These are phyloP conservation scores for Drosophila athabasca DNA, from an alignment of 1,140 invertebrate species.

Conservation along the genomic window DNA sequence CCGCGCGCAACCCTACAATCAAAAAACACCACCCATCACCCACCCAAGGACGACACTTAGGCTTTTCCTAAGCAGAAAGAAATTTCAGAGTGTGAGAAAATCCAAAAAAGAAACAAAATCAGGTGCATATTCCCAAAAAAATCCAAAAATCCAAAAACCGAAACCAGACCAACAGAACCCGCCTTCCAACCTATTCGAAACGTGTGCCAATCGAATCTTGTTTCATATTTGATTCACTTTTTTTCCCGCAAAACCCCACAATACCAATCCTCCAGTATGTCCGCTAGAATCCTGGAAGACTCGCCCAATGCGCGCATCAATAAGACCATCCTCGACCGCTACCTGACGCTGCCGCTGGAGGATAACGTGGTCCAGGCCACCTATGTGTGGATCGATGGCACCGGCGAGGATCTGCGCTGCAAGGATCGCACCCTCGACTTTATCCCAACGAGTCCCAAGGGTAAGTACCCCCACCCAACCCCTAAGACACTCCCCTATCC, in stretches of 20 bases:
- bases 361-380: slow-evolving; percentile 88
- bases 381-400: slow-evolving; percentile 96
- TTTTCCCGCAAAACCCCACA: slow-evolving; percentile 14
- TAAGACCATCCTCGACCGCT: slow-evolving; percentile 88
- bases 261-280: slow-evolving; percentile 67
- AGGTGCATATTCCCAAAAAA: slow-evolving; percentile 21
- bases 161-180: neutral
- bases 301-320: slow-evolving; percentile 86
- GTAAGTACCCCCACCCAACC: slow-evolving; percentile 64
- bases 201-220: slow-evolving; percentile 39
- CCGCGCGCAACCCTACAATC: slow-evolving; percentile 58
- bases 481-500: neutral
- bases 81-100: slow-evolving; percentile 7
- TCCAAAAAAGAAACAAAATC: slow-evolving; percentile 12
- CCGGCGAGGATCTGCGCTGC: slow-evolving; percentile 90
- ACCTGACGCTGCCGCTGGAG: slow-evolving; percentile 88
- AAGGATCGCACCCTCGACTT: slow-evolving; percentile 92
- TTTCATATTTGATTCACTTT: slow-evolving; percentile 36
- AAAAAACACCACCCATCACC: neutral
- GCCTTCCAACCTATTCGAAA: neutral
- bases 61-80: slow-evolving; percentile 5
- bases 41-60: slow-evolving; percentile 28
- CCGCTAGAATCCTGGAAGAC: slow-evolving; percentile 79
- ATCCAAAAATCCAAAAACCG: too few relatives aligned
- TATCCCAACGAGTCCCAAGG: slow-evolving; percentile 88